phyloP scores from a whole-genome alignment of 2,113 vertebrate species.

The Trogon surrucura region DNA sequence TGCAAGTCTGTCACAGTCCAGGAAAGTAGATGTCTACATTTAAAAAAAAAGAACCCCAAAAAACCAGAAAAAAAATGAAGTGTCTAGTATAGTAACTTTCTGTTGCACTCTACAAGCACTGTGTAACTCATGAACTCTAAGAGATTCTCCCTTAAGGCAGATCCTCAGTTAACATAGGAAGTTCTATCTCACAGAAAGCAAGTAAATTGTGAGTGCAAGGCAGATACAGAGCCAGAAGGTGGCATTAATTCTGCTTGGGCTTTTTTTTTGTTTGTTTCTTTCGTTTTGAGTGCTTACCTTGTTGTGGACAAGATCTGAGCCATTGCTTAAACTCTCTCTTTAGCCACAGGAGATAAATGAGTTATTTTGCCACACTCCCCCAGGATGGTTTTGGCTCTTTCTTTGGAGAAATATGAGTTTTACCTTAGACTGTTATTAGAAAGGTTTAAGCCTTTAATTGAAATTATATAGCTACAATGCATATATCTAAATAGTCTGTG shows the following conservation, averaged over 20 bases:
- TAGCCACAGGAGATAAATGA: not conserved
- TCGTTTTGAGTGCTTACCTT: not conserved
- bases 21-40: not conserved
- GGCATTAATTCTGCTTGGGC: not conserved
- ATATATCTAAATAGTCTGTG: not conserved
- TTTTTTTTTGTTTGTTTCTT: not conserved
- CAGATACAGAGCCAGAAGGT: not conserved
- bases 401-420: not conserved
- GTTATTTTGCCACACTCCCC: not conserved
- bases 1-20: not conserved
- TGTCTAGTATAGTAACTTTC: not conserved
- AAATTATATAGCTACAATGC: not conserved
- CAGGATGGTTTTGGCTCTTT: not conserved
- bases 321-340: not conserved
- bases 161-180: not conserved
- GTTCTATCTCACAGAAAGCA: not conserved
- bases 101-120: not conserved
- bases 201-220: not conserved
- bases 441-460: not conserved
- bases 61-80: too few relatives aligned
- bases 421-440: not conserved
- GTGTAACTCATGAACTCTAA: not conserved
- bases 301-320: not conserved
- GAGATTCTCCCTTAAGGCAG: not conserved
- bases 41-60: not conserved